These are phyloP conservation scores for Ceratina australensis DNA, from an alignment of 1,140 invertebrate genomes.

Conservation along the genomic window DNA sequence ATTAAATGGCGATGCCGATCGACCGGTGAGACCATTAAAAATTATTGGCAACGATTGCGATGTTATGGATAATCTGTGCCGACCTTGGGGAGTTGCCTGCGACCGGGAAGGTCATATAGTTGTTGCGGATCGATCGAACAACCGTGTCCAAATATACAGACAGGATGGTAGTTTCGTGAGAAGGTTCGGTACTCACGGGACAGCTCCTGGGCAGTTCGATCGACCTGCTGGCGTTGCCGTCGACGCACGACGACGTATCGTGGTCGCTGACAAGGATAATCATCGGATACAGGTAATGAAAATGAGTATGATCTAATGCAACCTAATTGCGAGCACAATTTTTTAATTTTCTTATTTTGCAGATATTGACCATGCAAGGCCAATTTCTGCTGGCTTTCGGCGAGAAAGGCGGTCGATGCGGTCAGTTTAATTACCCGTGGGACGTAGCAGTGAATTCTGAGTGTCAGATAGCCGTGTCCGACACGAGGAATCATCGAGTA, in stretches of 20 bases:
- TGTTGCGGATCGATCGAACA: slow-evolving; percentile 95
- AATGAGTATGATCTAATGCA: background rate
- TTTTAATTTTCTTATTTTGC: background rate
- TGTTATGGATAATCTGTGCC: slow-evolving; percentile 87
- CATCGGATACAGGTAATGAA: slow-evolving; percentile 89
- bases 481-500: slow-evolving; percentile 95
- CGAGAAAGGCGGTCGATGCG: slow-evolving; percentile 89
- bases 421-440: slow-evolving; percentile 98
- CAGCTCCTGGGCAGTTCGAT: slow-evolving; percentile 92
- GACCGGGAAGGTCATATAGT: slow-evolving; percentile 90
- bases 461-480: slow-evolving; percentile 93
- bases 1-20: slow-evolving; percentile 68
- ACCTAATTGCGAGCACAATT: too few relatives aligned
- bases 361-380: slow-evolving; percentile 89
- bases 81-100: slow-evolving; percentile 95
- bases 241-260: slow-evolving; percentile 87
- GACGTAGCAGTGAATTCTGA: slow-evolving; percentile 92
- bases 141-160: slow-evolving; percentile 93
- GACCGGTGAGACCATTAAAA: slow-evolving; percentile 79
- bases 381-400: slow-evolving; percentile 92
- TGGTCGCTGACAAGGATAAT: slow-evolving; percentile 98
- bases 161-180: slow-evolving; percentile 87
- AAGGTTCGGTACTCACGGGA: slow-evolving; percentile 90
- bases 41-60: slow-evolving; percentile 88
- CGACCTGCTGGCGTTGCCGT: slow-evolving; percentile 93